Base-by-base conservation (phyloP, 2,113 vertebrate species). In the Ptychochromis oligacanthus region DNA sequence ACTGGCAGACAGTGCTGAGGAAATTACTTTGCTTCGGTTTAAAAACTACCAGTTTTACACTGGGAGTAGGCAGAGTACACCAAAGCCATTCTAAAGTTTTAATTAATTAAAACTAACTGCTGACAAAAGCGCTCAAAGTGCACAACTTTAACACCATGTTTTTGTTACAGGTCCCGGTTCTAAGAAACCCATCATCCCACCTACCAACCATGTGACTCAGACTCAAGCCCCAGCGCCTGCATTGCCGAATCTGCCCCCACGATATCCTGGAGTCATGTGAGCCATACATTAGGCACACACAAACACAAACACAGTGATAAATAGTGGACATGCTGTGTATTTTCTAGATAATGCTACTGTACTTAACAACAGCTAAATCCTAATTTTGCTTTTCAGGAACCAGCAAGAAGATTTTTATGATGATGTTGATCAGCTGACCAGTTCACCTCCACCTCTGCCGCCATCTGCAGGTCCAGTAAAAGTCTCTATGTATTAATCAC, bases 211-310 rank as follows among this genome's bases (percentile, higher is more conserved):
- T 1, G n/a, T 79, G 3, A 43, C 91, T 13, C 89, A 88, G 0
- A 15, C 88, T 36, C 83, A 87, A 31, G 72, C 93, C 17, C 85
- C 95, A 64, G 80, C 83, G 5, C 85, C 93, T 1, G 43, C 77
- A 2, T 54, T 92, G 60, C 97, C 97, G 12, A 95, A 82, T 80
- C 93, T 99, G 57, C 98, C 97, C 24, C 97, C 97, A 28, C 95
- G 97, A 82, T 97, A 93, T 43, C 80, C 91, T n/a, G 93, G 81
- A 80, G 34, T 86, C 72, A 90, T 90, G 96, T 96, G 80, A 91
- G 92, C 83, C 22, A 4, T 77, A 58, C 10, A 65, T 72, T 72
- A 72, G 31, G 31, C 46, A 72, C 67, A n/a, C 15, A 52, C 14
- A 20, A 24, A 7, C 24, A 43, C 26, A 72, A 31, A 34, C 57